A percentile compares a stretch with the other conserved stretches of the same genome.
Evolutionary conservation across 1,140 invertebrate species (phyloP).

Genomic region (Brachionus asplanchnoidis): DNA sequence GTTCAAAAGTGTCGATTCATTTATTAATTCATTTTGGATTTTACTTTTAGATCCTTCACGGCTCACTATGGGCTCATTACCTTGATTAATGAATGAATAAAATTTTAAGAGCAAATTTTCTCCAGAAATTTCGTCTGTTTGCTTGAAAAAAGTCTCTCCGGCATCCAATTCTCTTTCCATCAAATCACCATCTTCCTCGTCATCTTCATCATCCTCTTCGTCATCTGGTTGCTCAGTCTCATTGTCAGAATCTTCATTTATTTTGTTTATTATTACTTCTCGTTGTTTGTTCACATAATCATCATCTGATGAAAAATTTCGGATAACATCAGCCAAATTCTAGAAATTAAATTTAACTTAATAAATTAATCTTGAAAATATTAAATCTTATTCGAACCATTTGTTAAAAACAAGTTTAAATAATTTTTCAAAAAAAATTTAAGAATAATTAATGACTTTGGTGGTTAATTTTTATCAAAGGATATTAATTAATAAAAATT

Average conservation of each 20-base stretch:
- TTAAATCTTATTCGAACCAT: background rate
- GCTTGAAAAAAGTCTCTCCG: background rate
- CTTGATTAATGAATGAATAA: slow-evolving; percentile 9
- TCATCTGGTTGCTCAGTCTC: background rate
- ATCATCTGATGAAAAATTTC: background rate
- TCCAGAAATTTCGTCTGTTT: slow-evolving; percentile 15
- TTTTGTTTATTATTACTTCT: slow-evolving; percentile 32
- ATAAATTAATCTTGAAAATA: background rate
- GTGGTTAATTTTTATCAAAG: no score
- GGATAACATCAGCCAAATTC: background rate
- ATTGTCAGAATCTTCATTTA: slow-evolving; percentile 24
- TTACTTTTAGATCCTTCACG: background rate
- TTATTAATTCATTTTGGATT: background rate
- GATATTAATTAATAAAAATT: no score
- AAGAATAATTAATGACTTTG: no score
- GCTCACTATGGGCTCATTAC: background rate
- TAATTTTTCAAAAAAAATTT: no score
- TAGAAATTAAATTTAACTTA: background rate
- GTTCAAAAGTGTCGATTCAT: slow-evolving; percentile 9
- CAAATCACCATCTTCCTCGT: slow-evolving; percentile 38
- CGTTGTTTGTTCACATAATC: slow-evolving; percentile 19
- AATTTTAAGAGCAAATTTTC: slow-evolving; percentile 8
- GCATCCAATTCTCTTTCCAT: slow-evolving; percentile 34
- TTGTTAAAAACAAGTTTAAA: slow-evolving; percentile 9
- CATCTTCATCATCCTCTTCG: slow-evolving; percentile 42